phyloP scores from a whole-genome alignment of 2,113 vertebrate species.

The Polypterus senegalus region DNA sequence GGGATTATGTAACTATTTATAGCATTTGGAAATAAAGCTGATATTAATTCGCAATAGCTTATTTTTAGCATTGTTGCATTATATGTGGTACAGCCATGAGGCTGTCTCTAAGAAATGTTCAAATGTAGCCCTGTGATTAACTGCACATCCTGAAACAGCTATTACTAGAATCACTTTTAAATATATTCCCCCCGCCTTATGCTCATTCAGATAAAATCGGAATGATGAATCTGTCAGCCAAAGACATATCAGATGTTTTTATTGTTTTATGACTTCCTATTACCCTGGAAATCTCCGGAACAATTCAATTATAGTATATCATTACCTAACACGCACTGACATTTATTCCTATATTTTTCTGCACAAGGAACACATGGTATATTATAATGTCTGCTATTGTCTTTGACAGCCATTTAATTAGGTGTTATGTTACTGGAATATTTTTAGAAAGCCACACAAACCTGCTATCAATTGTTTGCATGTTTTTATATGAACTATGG shows the following conservation, averaged over 20 bases:
- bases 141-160: neutral
- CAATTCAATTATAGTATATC: constrained; percentile 10
- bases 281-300: neutral
- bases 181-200: too few species aligned
- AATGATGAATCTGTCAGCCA: neutral
- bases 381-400: constrained; percentile 8
- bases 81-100: too few species aligned
- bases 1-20: too few species aligned
- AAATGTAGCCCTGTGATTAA: neutral
- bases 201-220: neutral
- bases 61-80: too few species aligned
- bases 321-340: constrained; percentile 4
- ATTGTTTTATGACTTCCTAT: constrained; percentile 9
- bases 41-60: too few species aligned
- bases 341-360: constrained; percentile 3
- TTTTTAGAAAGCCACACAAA: neutral
- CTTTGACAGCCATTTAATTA: constrained; percentile 15
- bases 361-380: neutral
- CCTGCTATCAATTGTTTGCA: constrained; percentile 1
- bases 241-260: neutral
- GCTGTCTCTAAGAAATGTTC: too few species aligned
- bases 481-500: neutral
- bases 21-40: too few species aligned
- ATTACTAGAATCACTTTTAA: neutral
- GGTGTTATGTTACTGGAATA: constrained; percentile 1